Base-by-base conservation (phyloP, 2,888 invertebrate genomes). In the Dolichopus griseipennis region DNA sequence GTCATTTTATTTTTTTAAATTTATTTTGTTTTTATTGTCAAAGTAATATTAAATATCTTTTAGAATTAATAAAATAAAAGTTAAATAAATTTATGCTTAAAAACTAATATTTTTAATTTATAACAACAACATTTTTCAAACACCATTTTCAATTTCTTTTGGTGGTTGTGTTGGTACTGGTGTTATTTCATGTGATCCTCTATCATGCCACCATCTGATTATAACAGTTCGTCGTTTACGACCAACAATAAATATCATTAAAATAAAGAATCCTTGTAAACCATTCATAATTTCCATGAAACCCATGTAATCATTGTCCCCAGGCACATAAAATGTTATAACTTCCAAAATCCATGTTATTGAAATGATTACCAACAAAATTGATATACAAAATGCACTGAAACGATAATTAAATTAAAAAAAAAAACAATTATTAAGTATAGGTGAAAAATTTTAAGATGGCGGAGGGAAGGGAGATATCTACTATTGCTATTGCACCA, bases 341-440 rank as follows among this genome's bases (percentile, higher is more conserved):
- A 90, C 83, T 78, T 90, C 90, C 77, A 89, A 83, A 41, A 86
- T 83, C 90, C 90, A 90, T 66, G 88, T 88, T 10, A 88, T 79
- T 0, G 88, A 87, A 85, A 90, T 88, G 70, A 89, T 84, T 70
- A 86, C 81, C 68, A 87, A 88, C 8, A 90, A 81, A 61, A 87
- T 73, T 33, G 77, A 76, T 1, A 79, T 78, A 70, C 79, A 80
- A 70, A 78, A 79, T 22, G 80, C 78, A 68, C 81, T 81, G 66
- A 37, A 75, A 68, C 43, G 21, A 63, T 68, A 43, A 52, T 10
- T 63, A 34, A 37, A 37, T 37, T 10, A 2, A 37, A 37, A 37
- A 37, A 37, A 10, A 37, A 10, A 37, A 37, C 5, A 27, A 27
- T 4, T 27, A 27, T 27, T 27, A 4, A 27, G 27, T 20, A 61